Conservation (phyloP, 2,888 invertebrate species). For the Drosophila nigritarsus region DNA sequence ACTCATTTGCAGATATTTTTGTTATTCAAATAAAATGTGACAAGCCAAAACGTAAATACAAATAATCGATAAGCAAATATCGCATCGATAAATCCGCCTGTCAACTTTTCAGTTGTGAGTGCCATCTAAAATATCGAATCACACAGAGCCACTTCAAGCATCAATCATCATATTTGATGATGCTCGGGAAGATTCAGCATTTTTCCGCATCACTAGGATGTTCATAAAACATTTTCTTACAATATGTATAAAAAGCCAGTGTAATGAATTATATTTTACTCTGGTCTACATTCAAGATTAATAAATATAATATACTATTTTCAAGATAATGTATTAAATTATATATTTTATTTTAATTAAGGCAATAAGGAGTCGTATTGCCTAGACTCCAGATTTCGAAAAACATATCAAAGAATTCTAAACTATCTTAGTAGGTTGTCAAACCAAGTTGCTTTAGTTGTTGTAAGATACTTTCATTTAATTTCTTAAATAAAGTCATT, state of each 20-base stretch:
- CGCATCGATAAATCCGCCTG: background rate
- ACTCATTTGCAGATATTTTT: constrained; percentile 39
- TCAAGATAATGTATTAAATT: background rate
- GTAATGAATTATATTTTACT: background rate
- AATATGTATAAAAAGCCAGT: background rate
- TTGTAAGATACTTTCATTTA: background rate
- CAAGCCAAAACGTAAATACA: background rate
- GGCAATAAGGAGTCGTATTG: background rate
- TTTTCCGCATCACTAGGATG: no score
- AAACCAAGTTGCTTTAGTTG: background rate
- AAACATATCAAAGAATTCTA: background rate
- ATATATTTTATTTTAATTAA: background rate
- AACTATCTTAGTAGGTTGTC: background rate
- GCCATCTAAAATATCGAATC: background rate
- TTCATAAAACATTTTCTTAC: no score
- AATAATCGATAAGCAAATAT: background rate
- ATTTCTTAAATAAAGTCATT: background rate
- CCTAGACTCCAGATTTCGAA: background rate
- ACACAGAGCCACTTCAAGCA: background rate
- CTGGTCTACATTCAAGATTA: background rate
- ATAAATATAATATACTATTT: background rate
- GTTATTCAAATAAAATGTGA: background rate
- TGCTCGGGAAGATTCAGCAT: no score
- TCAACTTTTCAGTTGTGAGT: background rate
- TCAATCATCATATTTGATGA: background rate